These are phyloP conservation scores for Cactoblastis cactorum DNA, from an alignment of 2,888 invertebrate species.

Conservation along the genomic window DNA sequence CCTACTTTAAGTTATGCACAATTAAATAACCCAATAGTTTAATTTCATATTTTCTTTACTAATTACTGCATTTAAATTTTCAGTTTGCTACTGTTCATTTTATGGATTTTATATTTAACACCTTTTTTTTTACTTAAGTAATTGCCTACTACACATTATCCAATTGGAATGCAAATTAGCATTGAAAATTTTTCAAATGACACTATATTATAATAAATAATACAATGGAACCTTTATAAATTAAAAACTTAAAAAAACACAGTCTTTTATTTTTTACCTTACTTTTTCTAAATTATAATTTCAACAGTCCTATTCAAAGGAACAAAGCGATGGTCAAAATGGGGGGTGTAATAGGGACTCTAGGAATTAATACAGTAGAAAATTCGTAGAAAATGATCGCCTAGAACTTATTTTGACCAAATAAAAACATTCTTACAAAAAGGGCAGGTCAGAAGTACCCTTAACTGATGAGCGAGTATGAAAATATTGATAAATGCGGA, in stretches of 20 bases:
- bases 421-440: no score
- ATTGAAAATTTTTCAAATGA: conserved; percentile 70
- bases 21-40: conserved; percentile 58
- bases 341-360: no score
- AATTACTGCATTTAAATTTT: conserved; percentile 36
- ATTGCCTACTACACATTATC: conserved; percentile 77
- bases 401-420: no score
- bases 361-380: no score
- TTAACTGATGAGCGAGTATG: no score
- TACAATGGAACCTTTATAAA: conserved; percentile 75
- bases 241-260: conserved; percentile 52
- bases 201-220: conserved; percentile 74
- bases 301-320: no score
- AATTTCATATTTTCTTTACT: conserved; percentile 42
- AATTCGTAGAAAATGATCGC: no score
- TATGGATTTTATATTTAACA: conserved; percentile 38
- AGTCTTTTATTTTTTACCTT: conserved; percentile 42
- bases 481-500: no score
- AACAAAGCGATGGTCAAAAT: no score
- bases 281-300: no score
- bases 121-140: conserved; percentile 61
- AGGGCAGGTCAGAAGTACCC: no score
- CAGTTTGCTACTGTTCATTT: conserved; percentile 29
- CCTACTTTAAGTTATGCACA: conserved; percentile 67
- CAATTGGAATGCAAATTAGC: conserved; percentile 62